Evolutionary conservation across 2,113 vertebrate genomes (phyloP), one percentile per base, ranked within the genome.

Genomic region (Lethenteron reissneri): DNA sequence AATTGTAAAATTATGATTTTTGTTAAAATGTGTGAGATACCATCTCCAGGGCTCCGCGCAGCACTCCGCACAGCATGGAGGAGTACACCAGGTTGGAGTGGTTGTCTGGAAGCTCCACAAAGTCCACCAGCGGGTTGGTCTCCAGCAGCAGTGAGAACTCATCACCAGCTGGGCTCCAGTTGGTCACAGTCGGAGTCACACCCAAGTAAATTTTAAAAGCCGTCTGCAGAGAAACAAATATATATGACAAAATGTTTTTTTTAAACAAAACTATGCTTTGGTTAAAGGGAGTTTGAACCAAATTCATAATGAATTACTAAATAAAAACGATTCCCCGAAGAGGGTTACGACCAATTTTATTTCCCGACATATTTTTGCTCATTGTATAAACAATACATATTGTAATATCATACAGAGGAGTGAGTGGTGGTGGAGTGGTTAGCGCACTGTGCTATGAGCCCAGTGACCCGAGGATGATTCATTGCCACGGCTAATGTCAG

Each of bases 171-270:
- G 92, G 91, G 78, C 90, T 99, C 94, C 94, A 99, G 78, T 97
- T 99, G 78, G 91, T 97, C 83, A 97, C 87, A 73, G 87, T 95
- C 0, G 94, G 94, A 71, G 92, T 97, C 79, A 90, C 82, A 74
- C 94, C 94, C 79, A 99, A 80, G 78, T 99, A 99, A 89, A 92
- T 95, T 80, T 99, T 99, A 77, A 99, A 99, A 0, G 90, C 92
- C 73, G 92, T 86, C 94, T 97, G 79, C 78, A 68, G 74, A 1
- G 77, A 75, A 75, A 56, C 58, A 78, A 1, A 7, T 17, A 72
- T 5, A 69, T 19, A 25, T 41, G 41, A 41, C 41, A 17, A 12
- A 73, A 71, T 56, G 57, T 72, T 41, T 2, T 25, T 68, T 68
- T 68, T 10, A 11, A 8, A 12, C 25, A 9, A 68, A 68, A 68